phyloP scores from a whole-genome alignment of 2,113 vertebrate species.

The Engraulis encrasicolus region DNA sequence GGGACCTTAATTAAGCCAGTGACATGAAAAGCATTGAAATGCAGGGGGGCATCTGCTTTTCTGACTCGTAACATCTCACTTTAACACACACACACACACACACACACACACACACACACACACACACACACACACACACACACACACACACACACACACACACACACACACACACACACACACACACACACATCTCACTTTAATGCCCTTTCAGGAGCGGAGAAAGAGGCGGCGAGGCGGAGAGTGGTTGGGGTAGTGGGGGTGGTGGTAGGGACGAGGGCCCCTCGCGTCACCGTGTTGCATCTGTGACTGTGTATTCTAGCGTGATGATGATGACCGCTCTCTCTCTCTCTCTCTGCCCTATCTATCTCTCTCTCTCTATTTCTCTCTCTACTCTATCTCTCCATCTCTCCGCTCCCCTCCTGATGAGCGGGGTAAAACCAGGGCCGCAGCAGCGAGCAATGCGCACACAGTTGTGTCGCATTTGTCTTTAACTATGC shows the following conservation, averaged over 20 bases:
- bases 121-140: too few relatives aligned
- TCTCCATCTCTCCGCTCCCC: too few relatives aligned
- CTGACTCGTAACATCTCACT: slow-evolving; percentile 51
- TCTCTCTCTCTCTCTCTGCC: too few relatives aligned
- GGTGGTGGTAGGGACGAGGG: slow-evolving; percentile 12
- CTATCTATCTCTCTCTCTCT: too few relatives aligned
- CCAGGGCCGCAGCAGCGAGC: too few relatives aligned
- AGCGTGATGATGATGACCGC: slow-evolving; percentile 51
- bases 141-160: too few relatives aligned
- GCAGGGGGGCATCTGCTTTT: slow-evolving; percentile 67
- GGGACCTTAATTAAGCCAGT: slow-evolving; percentile 69
- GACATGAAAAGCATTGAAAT: slow-evolving; percentile 71
- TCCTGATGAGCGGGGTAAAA: neutral
- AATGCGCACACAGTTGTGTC: slow-evolving; percentile 22
- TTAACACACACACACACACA: too few relatives aligned
- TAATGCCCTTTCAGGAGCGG: slow-evolving; percentile 57
- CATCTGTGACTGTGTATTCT: slow-evolving; percentile 65
- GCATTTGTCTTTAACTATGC: slow-evolving; percentile 50
- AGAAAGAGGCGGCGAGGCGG: too few relatives aligned
- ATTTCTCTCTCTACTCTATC: too few relatives aligned
- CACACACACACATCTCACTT: slow-evolving; percentile 58
- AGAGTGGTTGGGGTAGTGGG: too few relatives aligned
- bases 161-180: too few relatives aligned
- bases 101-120: too few relatives aligned
- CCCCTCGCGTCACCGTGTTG: slow-evolving; percentile 32